A percentile compares a stretch with the other conserved stretches of the same genome.
phyloP scores from a whole-genome alignment of 92 coral and sea anemone species.

The Isaurus tuberculatus region DNA sequence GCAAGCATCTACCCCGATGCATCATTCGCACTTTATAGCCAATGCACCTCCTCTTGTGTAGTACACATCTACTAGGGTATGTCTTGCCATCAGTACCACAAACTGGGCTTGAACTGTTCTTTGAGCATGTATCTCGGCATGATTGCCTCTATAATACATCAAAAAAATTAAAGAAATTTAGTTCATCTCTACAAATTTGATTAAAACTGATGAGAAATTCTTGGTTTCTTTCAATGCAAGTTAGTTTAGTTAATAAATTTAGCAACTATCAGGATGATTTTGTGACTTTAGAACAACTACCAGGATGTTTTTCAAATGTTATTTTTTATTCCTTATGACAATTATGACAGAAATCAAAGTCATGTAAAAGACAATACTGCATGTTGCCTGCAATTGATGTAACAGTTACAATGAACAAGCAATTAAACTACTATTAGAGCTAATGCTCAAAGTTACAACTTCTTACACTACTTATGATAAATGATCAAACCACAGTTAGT shows the following conservation, averaged over 20 bases:
- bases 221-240: background rate
- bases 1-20: conserved; percentile 81
- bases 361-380: too few species aligned
- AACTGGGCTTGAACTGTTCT: conserved; percentile 64
- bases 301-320: too few species aligned
- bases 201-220: background rate
- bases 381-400: too few species aligned
- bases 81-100: conserved; percentile 91
- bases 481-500: too few species aligned
- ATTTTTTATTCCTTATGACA: too few species aligned
- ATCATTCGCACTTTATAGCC: conserved; percentile 78
- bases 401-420: too few species aligned
- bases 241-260: too few species aligned
- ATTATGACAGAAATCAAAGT: too few species aligned
- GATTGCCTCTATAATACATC: conserved; percentile 34
- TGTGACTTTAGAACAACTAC: too few species aligned
- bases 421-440: too few species aligned
- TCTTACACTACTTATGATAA: background rate
- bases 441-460: background rate
- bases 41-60: conserved; percentile 76
- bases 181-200: too few species aligned
- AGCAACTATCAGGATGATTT: too few species aligned
- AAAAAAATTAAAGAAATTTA: background rate
- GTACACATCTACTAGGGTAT: conserved; percentile 82
- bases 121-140: conserved; percentile 62